phyloP scores from a whole-genome alignment of 2,888 invertebrate genomes.

The Neocrepidodera transversa region DNA sequence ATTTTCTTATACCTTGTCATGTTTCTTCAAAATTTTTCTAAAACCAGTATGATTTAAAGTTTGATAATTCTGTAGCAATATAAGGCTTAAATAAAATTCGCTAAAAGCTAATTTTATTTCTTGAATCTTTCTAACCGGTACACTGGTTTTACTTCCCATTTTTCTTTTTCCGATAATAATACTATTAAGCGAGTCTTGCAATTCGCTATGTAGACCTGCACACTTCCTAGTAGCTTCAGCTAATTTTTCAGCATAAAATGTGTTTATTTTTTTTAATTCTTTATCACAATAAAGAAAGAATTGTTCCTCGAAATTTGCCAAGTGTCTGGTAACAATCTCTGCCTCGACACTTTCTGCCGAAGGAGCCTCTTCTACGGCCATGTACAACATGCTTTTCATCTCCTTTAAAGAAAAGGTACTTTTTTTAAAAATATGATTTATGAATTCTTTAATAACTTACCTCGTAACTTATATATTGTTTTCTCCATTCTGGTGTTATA shows the following conservation, averaged over 20 bases:
- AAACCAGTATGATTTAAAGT: conserved; percentile 89
- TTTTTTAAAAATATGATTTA: background rate
- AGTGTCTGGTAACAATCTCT: conserved; percentile 73
- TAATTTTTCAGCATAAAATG: conserved; percentile 87
- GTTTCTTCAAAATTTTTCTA: conserved; percentile 89
- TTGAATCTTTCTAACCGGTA: conserved; percentile 74
- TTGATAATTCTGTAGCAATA: conserved; percentile 87
- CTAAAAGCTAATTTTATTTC: conserved; percentile 88
- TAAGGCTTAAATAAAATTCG: conserved; percentile 87
- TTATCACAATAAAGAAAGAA: conserved; percentile 87
- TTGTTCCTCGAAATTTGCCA: conserved; percentile 82
- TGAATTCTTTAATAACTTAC: no score
- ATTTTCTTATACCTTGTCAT: conserved; percentile 73
- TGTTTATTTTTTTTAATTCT: conserved; percentile 87
- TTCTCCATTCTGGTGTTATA: conserved; percentile 92
- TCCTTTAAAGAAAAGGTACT: conserved; percentile 63
- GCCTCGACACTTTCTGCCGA: conserved; percentile 77
- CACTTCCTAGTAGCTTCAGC: conserved; percentile 87
- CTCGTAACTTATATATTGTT: conserved; percentile 82
- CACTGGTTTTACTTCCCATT: conserved; percentile 49
- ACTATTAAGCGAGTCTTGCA: conserved; percentile 63
- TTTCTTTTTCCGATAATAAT: conserved; percentile 52
- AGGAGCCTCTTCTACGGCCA: conserved; percentile 78
- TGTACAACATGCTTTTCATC: conserved; percentile 85
- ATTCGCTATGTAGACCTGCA: conserved; percentile 75